Conservation (phyloP, 2,888 invertebrate species). For the Drepanosiphum platanoidis region DNA sequence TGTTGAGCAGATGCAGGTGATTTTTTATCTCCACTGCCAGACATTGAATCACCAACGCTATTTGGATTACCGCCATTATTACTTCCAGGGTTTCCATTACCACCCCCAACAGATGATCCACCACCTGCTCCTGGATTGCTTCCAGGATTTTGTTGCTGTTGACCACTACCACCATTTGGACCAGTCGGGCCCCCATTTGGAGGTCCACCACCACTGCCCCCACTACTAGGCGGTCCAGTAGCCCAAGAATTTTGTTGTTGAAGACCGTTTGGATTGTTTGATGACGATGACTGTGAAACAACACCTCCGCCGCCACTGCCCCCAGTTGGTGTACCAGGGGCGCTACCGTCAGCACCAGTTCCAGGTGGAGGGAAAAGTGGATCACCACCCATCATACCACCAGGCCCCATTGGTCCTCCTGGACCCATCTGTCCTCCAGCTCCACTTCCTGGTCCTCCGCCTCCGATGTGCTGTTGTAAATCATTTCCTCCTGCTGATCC, state of each 20-base stretch:
- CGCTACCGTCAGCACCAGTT: conserved; percentile 19
- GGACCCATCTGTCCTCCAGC: conserved; percentile 26
- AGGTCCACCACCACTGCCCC: conserved; percentile 17
- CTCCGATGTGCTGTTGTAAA: conserved; percentile 23
- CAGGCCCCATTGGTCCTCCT: conserved; percentile 7
- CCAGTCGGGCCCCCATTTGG: conserved; percentile 24
- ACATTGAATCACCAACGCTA: conserved; percentile 32
- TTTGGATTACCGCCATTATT: conserved; percentile 13
- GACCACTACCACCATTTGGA: background rate
- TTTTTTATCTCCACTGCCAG: conserved; percentile 42
- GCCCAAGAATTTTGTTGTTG: conserved; percentile 51
- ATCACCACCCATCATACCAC: conserved; percentile 15
- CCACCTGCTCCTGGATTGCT: conserved; percentile 25
- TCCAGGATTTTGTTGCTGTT: conserved; percentile 40
- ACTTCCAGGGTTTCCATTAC: conserved; percentile 28
- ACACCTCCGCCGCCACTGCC: conserved; percentile 7
- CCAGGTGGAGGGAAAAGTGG: conserved; percentile 14
- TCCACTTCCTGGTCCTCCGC: conserved; percentile 37
- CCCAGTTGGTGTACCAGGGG: conserved; percentile 41
- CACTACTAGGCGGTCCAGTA: conserved; percentile 17
- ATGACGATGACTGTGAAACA: conserved; percentile 29
- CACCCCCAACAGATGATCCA: conserved; percentile 8
- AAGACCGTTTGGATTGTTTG: conserved; percentile 42
- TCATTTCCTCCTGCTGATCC: conserved; percentile 47
- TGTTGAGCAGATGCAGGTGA: conserved; percentile 33